Evolutionary conservation across 2,888 invertebrate species (phyloP), one percentile per base, ranked within the genome.

Genomic region (Acleris laterana): DNA sequence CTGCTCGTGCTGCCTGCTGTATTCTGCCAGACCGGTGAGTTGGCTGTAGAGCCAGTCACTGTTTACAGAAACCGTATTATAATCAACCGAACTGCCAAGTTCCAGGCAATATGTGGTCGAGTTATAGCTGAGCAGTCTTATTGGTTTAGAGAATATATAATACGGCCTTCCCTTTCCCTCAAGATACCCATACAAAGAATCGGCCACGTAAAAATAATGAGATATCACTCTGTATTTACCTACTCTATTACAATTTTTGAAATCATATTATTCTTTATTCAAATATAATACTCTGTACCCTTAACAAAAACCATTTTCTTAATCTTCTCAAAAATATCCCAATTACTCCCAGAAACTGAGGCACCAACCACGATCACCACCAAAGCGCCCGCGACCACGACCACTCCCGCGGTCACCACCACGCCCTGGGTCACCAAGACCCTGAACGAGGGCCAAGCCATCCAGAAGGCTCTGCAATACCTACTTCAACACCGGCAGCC

Each of bases 401-500:
- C 86, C 2, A 74, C 79, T 1, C 68, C 77, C 3, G 77, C 86
- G 0, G 80, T 88, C 16, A 83, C 89, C 44, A 87, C 87, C 38
- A 80, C 84, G 0, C 77, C 84, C 0, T 90, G 90, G 90, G 90
- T 90, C 76, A 77, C 83, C 2, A 90, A 90, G 73, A 88, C 90
- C 2, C 73, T 91, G 75, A 90, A 89, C 75, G 91, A 93, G 71
- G 94, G 94, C 0, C 93, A 93, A 71, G 94, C 95, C 62, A 92
- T 95, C 68, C 95, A 95, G 77, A 94, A 94, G 74, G 97, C 97
- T 1, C 86, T 96, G 65, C 94, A 95, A 72, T 97, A 96, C 94
- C 87, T 97, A 22, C 93, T 96, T 79, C 94, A 95, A 73, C 96
- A 96, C 75, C 94, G 97, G 25, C 95, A 95, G 73, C 90, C 94